A percentile compares a stretch with the other conserved stretches of the same genome.
These are phyloP conservation scores for Hydropsyche tenuis DNA, from an alignment of 1,140 invertebrate genomes.

Conservation along the genomic window DNA sequence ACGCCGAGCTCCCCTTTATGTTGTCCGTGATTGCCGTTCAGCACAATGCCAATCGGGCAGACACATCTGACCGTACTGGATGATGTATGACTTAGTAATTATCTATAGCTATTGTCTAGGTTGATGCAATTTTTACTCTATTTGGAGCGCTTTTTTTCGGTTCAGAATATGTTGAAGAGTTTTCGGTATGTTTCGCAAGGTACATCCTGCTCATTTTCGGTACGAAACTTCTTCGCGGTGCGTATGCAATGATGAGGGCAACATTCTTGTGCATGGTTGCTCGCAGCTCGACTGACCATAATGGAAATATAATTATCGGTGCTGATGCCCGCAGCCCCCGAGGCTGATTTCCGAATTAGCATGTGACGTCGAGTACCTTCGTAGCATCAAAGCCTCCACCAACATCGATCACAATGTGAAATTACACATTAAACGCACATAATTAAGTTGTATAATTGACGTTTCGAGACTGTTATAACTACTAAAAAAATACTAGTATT, in stretches of 20 bases:
- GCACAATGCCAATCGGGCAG: conserved; percentile 33
- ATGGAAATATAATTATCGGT: conserved; percentile 49
- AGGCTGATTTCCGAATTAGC: background rate
- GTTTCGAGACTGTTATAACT: no score
- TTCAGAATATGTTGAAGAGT: background rate
- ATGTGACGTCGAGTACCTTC: background rate
- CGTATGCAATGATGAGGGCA: conserved; percentile 19
- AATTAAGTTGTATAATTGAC: no score
- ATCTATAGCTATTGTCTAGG: conserved; percentile 3
- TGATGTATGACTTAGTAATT: conserved; percentile 34
- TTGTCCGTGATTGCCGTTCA: conserved; percentile 35
- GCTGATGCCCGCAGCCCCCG: conserved; percentile 25
- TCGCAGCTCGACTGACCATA: conserved; percentile 46
- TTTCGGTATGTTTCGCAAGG: background rate
- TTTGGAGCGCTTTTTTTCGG: background rate
- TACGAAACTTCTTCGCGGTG: background rate
- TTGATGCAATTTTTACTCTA: background rate
- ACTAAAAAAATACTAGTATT: no score
- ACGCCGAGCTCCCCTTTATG: conserved; percentile 28
- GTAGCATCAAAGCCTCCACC: background rate
- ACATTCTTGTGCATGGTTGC: conserved; percentile 11
- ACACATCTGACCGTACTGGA: conserved; percentile 31
- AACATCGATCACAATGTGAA: background rate
- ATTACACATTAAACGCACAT: background rate
- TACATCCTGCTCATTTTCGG: background rate